Conservation (phyloP, 2,888 invertebrate species). For the Callinectes sapidus region DNA sequence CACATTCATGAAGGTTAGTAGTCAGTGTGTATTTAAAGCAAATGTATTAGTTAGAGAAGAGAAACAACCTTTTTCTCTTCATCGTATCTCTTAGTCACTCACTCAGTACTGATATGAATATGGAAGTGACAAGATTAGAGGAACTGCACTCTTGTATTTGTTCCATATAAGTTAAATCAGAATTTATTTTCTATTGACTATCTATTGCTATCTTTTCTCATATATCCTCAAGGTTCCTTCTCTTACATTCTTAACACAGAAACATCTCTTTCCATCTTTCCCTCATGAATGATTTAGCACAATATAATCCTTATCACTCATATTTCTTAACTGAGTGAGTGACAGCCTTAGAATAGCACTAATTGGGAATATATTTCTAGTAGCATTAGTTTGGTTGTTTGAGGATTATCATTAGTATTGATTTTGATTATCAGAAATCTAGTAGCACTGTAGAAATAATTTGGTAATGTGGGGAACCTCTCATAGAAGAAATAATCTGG, state of each 20-base stretch:
- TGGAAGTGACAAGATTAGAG: too few relatives aligned
- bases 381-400: too few relatives aligned
- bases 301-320: not conserved
- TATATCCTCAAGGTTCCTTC: too few relatives aligned
- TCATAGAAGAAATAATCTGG: too few relatives aligned
- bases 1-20: constrained; percentile 88
- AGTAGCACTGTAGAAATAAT: too few relatives aligned
- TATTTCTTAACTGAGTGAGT: not conserved
- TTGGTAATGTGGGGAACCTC: too few relatives aligned
- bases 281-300: not conserved
- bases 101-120: not conserved
- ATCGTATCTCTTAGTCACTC: not conserved
- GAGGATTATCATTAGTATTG: too few relatives aligned
- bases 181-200: too few relatives aligned
- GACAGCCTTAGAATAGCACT: not conserved
- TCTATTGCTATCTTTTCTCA: too few relatives aligned
- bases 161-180: not conserved
- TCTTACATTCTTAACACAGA: not conserved
- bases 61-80: not conserved
- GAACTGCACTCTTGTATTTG: too few relatives aligned
- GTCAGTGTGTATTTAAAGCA: not conserved
- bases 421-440: too few relatives aligned
- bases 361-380: not conserved
- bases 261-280: not conserved
- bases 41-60: not conserved